Conservation (phyloP, 2,888 invertebrate species). For the Terebella lapidaria region DNA sequence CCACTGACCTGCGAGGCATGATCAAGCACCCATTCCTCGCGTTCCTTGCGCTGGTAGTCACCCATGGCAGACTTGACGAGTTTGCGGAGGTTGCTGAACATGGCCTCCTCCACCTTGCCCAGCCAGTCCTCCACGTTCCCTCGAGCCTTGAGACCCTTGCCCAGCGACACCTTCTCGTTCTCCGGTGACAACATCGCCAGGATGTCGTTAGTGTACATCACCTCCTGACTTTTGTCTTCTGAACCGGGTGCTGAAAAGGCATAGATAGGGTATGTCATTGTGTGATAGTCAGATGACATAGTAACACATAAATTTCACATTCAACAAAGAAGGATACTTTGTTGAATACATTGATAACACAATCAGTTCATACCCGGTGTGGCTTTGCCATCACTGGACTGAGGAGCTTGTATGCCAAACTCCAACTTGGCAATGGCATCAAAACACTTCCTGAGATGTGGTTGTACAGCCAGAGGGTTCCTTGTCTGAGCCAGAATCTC, state of each 20-base stretch:
- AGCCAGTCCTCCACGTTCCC: constrained; percentile 91
- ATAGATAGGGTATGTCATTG: too few species aligned
- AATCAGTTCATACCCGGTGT: too few species aligned
- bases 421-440: constrained; percentile 54
- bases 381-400: constrained; percentile 30
- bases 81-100: constrained; percentile 74
- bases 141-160: constrained; percentile 59
- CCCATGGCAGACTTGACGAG: constrained; percentile 70
- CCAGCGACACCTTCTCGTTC: constrained; percentile 73
- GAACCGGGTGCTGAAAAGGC: too few species aligned
- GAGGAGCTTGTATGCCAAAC: constrained; percentile 39
- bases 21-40: constrained; percentile 69
- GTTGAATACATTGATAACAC: too few species aligned
- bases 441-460: constrained; percentile 83
- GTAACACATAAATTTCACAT: too few species aligned
- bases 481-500: constrained; percentile 87
- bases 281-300: too few species aligned
- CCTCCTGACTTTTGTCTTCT: constrained; percentile 18
- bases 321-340: too few species aligned
- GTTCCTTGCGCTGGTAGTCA: constrained; percentile 63
- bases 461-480: constrained; percentile 80
- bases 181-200: constrained; percentile 86
- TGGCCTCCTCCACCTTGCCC: constrained; percentile 82
- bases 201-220: constrained; percentile 69
- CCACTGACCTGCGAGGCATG: constrained; percentile 69